Conservation (phyloP, 2,113 vertebrate species). For the Menidia beryllina region DNA sequence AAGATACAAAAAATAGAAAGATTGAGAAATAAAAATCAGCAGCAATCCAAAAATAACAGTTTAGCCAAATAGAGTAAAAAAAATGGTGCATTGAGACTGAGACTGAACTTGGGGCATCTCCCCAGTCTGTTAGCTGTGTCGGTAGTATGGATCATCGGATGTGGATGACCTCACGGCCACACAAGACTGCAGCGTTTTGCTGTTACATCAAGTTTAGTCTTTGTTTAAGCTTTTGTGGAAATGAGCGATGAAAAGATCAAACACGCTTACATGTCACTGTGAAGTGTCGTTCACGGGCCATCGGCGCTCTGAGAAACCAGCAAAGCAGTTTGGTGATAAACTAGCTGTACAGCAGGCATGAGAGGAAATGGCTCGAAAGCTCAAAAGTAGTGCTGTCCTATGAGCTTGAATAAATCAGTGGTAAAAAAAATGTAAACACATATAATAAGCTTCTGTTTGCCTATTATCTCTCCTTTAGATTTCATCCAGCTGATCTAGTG, state of each 20-base stretch:
- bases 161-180: too few species aligned
- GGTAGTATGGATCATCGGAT: too few species aligned
- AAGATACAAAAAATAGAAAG: too few species aligned
- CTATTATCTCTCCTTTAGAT: neutral
- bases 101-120: too few species aligned
- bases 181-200: conserved; percentile 24
- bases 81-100: too few species aligned
- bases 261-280: conserved; percentile 1
- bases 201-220: conserved; percentile 2
- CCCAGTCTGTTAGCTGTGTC: too few species aligned
- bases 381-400: too few species aligned
- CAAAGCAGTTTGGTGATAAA: conserved; percentile 51
- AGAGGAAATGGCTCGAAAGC: neutral
- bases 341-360: conserved; percentile 30
- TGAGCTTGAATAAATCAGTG: too few species aligned
- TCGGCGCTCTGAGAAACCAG: conserved; percentile 13
- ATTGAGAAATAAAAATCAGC: too few species aligned
- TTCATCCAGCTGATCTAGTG: neutral
- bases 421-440: too few species aligned
- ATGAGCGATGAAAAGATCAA: conserved; percentile 25
- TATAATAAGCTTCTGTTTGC: neutral
- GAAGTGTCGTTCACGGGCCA: conserved; percentile 35
- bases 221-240: conserved; percentile 1
- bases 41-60: too few species aligned
- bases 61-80: too few species aligned